Conservation (phyloP, 2,113 vertebrate genomes). For the Chionodraco myersi region DNA sequence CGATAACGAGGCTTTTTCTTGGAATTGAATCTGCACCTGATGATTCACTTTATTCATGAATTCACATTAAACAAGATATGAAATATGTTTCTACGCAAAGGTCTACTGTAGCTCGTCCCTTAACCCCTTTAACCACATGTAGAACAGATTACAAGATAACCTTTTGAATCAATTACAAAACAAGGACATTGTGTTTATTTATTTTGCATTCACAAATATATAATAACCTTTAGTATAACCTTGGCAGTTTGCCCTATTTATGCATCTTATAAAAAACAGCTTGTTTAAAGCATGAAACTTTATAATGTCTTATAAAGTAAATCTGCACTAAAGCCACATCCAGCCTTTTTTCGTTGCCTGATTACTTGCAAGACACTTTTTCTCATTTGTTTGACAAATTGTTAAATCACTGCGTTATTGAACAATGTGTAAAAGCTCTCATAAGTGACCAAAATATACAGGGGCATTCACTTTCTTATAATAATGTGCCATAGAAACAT, state of each 20-base stretch:
- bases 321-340: background rate
- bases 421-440: background rate
- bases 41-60: background rate
- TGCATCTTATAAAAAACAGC: background rate
- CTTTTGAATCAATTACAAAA: background rate
- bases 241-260: no score
- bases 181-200: background rate
- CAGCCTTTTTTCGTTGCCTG: background rate
- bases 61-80: background rate
- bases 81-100: background rate
- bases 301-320: background rate
- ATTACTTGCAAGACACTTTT: background rate
- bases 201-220: background rate
- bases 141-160: background rate
- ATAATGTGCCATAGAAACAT: background rate
- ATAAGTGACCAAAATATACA: background rate
- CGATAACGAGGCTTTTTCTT: background rate
- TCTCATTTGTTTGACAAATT: background rate
- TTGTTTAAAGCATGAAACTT: background rate
- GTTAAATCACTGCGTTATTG: background rate
- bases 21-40: background rate
- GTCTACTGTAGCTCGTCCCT: background rate
- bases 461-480: background rate
- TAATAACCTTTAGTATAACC: background rate
- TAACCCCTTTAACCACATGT: conserved; percentile 1